Base-by-base conservation (phyloP, 2,888 invertebrate species). In the Eupithecia inturbata region DNA sequence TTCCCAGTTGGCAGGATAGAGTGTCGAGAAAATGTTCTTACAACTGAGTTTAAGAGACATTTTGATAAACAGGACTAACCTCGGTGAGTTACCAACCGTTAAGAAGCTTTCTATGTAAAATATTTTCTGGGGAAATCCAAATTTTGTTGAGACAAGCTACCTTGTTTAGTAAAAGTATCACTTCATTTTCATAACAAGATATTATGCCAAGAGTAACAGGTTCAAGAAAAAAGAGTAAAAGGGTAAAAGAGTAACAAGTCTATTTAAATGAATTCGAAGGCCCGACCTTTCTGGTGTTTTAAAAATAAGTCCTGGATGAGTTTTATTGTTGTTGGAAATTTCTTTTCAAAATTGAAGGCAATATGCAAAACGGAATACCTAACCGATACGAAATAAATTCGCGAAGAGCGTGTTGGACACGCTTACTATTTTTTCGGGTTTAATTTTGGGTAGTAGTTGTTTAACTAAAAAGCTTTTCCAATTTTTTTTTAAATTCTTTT, bases 1-100 rank as follows among this genome's bases (percentile, higher is more conserved):
- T 72, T 74, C 77, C 73, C 80, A 73, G 73, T 72, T 70, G 75
- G 63, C 67, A 73, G 73, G 64, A 74, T 72, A 72, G 39, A 57
- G 67, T 70, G 71, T 28, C 49, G 16, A 66, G 73, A 63, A 68
- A 72, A 68, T 68, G 28, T 49, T 67, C 31, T 53, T 19, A 39
- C 64, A 68, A 26, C 68, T 60, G 26, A 49, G 64, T 74, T 74
- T 49, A 53, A 60, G 67, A 63, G 31, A 12, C 33, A 66, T 64
- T 41, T 66, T 66, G 36, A 39, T 64, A 22, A 39, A 64, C 22
- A 64, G 1, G 36, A 36, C 31, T 31, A 26, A 62, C 62, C 31
- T 62, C 31, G 7, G 31, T 19, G 31, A 31, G 62, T 31, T 28
- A 57, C 57, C 14, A n/a, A 57, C 26, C 6, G 28, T 28, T 26